Evolutionary conservation across 2,113 vertebrate genomes (phyloP), one percentile per base, ranked within the genome.

Genomic region (Sphyrna mokarran): DNA sequence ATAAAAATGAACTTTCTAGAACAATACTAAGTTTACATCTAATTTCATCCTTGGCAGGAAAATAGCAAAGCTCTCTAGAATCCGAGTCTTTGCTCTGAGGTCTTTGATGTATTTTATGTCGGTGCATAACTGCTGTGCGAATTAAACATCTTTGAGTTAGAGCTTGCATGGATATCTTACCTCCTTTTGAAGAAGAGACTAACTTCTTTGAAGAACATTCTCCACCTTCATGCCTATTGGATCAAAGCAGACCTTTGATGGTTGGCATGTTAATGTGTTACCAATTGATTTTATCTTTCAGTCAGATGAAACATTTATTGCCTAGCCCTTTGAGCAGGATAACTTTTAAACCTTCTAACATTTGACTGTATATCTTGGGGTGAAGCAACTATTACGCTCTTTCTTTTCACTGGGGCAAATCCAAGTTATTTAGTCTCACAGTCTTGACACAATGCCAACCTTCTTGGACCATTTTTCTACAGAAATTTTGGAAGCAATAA

Each of bases 71-170:
- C 87, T 63, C 54, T n/a, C 87, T 29, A 18, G 54, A 91, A 63
- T 91, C 58, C 18, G 29, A 91, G 26, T 63, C 33, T 54, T 90
- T 33, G 58, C 29, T 1, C 29, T 33, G 29, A n/a, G 58, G 87
- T 91, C 37, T 83, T 83, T 83, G 58, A 91, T 91, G 33, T 91
- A 58, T 63, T 91, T 91, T 91, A 63, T 91, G 29, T 90, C 61
- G 58, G 54, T 7, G 87, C 87, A 63, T 13, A 63, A 63, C 87
- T 33, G 33, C 54, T 63, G 54, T 20, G 29, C 63, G 54, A n/a
- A 58, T 63, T 91, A 14, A 91, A 63, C 87, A 63, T 91, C 29
- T n/a, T 91, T 63, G 29, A 58, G 87, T 13, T 61, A n/a, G 7
- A 13, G 26, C 87, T 14, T n/a, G 87, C 14, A 91, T 63, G n/a